Evolutionary conservation across 2,888 invertebrate genomes (phyloP), one percentile per base, ranked within the genome.

Genomic region (Scaptomyza polygonia): DNA sequence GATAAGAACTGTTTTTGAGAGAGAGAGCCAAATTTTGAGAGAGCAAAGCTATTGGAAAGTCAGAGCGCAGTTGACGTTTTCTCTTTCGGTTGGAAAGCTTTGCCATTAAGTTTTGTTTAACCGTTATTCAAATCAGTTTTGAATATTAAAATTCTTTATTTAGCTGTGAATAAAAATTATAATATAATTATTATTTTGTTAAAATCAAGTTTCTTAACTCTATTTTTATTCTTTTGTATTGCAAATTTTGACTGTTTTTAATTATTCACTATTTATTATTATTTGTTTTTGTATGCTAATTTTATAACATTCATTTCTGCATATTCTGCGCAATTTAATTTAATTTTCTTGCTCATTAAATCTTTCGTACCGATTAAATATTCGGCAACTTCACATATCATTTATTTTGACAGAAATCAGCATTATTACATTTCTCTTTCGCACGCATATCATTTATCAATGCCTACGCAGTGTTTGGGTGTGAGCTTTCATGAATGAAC

Each of bases 401-500:
- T 44, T 44, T 54, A 34, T 52, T 56, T 55, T 29, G 11, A n/a
- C 36, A 32, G n/a, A 47, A 45, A 16, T 9, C 36, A 30, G 14
- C 21, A 25, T 12, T 25, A 7, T 51, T 52, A 48, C 39, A 56
- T 52, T 55, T 48, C 25, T 16, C 16, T 18, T 11, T 29, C 45
- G 40, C 29, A 40, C 29, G 2, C 42, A 47, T 27, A 43, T 8
- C 39, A 53, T 54, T 58, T 47, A 30, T 55, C 34, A 16, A 36
- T 5, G 32, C 18, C 32, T 36, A 57, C 63, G 48, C 45, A 51
- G 45, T 54, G 36, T 48, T 34, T 36, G 67, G 64, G 68, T 74
- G 57, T 76, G 73, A 68, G 80, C 71, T 66, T 73, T 69, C 75
- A 86, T 84, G 85, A 86, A 84, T 84, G 86, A 85, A 77, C 82